These are phyloP conservation scores for Syngnathus typhle DNA, from an alignment of 2,113 vertebrate genomes.

Conservation along the genomic window DNA sequence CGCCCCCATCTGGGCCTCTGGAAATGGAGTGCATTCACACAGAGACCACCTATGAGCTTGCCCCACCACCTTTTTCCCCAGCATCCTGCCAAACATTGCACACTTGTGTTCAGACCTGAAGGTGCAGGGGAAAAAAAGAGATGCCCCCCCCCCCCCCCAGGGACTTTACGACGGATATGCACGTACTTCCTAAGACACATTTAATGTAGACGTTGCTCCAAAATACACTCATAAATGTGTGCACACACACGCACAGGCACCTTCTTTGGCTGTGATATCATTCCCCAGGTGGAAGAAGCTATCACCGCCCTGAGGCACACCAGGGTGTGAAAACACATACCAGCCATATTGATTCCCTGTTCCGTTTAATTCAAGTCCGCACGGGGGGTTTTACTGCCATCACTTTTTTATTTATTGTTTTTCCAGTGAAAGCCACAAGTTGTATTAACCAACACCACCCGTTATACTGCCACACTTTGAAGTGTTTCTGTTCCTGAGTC, in stretches of 20 bases:
- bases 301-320: slow-evolving; percentile 41
- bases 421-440: slow-evolving; percentile 58
- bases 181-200: slow-evolving; percentile 13
- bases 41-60: slow-evolving; percentile 69
- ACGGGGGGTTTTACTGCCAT: slow-evolving; percentile 41
- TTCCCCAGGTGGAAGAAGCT: slow-evolving; percentile 26
- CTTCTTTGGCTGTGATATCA: slow-evolving; percentile 38
- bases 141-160: slow-evolving; percentile 38
- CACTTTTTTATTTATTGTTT: slow-evolving; percentile 63
- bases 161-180: slow-evolving; percentile 29
- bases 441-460: slow-evolving; percentile 46
- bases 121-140: slow-evolving; percentile 41
- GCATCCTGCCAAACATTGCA: slow-evolving; percentile 59
- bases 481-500: slow-evolving; percentile 45
- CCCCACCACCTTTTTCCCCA: slow-evolving; percentile 65
- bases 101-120: slow-evolving; percentile 49
- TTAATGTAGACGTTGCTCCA: slow-evolving; percentile 24
- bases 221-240: slow-evolving; percentile 15
- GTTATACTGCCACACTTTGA: slow-evolving; percentile 34
- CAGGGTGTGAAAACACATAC: slow-evolving; percentile 42
- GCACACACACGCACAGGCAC: slow-evolving; percentile 34
- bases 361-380: slow-evolving; percentile 52
- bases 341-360: slow-evolving; percentile 42
- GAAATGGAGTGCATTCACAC: slow-evolving; percentile 28
- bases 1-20: slow-evolving; percentile 54